Percentiles rank a stretch among this genome's conserved stretches.
phyloP scores from a whole-genome alignment of 2,888 invertebrate species.

The Euproctis similis region DNA sequence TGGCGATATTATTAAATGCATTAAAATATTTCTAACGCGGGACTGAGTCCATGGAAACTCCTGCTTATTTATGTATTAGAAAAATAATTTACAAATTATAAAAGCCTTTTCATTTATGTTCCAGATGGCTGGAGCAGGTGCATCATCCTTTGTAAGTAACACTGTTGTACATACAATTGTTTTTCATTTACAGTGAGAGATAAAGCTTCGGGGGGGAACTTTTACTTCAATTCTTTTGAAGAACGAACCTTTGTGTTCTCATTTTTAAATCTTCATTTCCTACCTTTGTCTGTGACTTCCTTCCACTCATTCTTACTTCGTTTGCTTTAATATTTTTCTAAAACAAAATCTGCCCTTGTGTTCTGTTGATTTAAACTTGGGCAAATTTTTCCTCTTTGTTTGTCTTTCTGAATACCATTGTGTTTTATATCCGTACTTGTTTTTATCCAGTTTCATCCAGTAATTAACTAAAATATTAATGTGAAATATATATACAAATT shows the following conservation, averaged over 20 bases:
- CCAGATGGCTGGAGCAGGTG: slow-evolving; percentile 22
- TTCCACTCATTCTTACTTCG: slow-evolving; percentile 9
- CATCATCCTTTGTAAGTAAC: slow-evolving; percentile 15
- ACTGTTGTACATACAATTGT: slow-evolving; percentile 6
- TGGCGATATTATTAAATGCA: too few relatives aligned
- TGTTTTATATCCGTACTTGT: too few relatives aligned
- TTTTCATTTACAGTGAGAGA: slow-evolving; percentile 1
- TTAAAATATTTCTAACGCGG: too few relatives aligned
- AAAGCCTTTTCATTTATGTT: slow-evolving; percentile 8
- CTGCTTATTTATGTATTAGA: too few relatives aligned
- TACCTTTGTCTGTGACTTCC: slow-evolving; percentile 14
- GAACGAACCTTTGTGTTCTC: slow-evolving; percentile 15
- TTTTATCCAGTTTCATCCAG: too few relatives aligned
- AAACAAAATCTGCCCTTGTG: slow-evolving; percentile 14
- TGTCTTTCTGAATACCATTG: too few relatives aligned
- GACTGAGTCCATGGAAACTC: too few relatives aligned
- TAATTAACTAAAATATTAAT: too few relatives aligned
- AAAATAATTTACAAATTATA: too few relatives aligned
- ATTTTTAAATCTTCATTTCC: slow-evolving; percentile 13
- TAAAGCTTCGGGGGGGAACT: slow-evolving; percentile 2
- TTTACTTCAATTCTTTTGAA: slow-evolving; percentile 11
- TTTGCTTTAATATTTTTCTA: slow-evolving; percentile 19
- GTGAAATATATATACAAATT: too few relatives aligned
- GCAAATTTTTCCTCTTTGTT: slow-evolving; percentile 10
- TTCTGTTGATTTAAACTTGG: slow-evolving; percentile 8